Base-by-base conservation (phyloP, 2,797 vertebrate genomes). In the Carduelis carduelis region DNA sequence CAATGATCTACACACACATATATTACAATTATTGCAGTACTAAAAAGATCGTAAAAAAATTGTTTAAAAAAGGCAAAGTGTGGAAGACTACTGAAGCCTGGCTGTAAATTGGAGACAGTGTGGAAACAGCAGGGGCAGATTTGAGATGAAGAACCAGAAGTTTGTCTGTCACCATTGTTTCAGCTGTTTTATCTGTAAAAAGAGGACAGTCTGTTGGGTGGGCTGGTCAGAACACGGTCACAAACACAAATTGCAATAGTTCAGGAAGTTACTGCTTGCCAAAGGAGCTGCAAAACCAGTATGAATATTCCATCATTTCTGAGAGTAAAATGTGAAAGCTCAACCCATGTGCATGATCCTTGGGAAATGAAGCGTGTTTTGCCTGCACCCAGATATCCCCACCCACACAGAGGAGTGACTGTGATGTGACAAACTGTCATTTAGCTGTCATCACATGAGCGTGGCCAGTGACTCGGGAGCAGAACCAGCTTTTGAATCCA, bases 231-330 rank as follows among this genome's bases (percentile, higher is more conserved):
- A 66, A n/a, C 18, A 5, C 1, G 18, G 43, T 24, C 61, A 26
- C 0, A 0, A 5, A 20, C 30, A 61, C 4, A 44, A 60, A 43
- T 39, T 70, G 9, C 19, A 52, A 0, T 3, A 15, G 34, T 47
- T 87, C 32, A 81, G 69, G 14, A 37, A 80, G 52, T 44, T 83
- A 10, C 20, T 61, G 37, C 43, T 79, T 76, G 22, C 53, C n/a
- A 57, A 69, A 75, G 8, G 14, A 66, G 23, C 30, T 72, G 46
- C 24, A 18, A 72, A 37, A 70, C 6, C 9, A 5, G 18, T 5
- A 1, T 39, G 68, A 83, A n/a, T 53, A 23, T 68, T 68, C 65
- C 28, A 9, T 56, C 21, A 9, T 34, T 8, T 66, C 52, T 60
- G 28, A 32, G n/a, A 60, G 35, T 46, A 46, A 70, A 63, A 59